Evolutionary conservation across 2,888 invertebrate genomes (phyloP), one percentile per base, ranked within the genome.

Genomic region (Helicoverpa assulta): DNA sequence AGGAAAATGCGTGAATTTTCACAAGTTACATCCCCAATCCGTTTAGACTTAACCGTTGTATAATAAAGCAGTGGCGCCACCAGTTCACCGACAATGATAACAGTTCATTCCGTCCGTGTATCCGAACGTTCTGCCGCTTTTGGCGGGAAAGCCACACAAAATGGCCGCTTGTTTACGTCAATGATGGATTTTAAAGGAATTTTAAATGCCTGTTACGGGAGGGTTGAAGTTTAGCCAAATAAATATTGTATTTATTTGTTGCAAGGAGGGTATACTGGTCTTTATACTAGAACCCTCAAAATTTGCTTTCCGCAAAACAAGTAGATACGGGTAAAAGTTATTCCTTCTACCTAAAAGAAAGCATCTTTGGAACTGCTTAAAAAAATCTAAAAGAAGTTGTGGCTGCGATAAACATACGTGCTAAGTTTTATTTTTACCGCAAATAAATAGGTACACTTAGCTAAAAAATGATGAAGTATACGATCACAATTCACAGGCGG

Each of bases 71-170:
- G 89, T 65, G 62, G 82, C 81, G 84, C 81, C 84, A 86, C 85
- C 84, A 82, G 86, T 85, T 86, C 80, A 82, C 89, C 86, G 84
- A 86, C 91, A 89, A 92, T 92, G 89, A 92, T 91, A 86, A 92
- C 92, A 89, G 92, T 92, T 94, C 93, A 94, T 94, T 89, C 92
- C 84, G 74, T 70, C 78, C 78, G 78, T 78, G 81, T 78, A 82
- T 82, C 85, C 80, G 79, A 85, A 88, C 85, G 80, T 81, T 83
- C 90, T 90, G 90, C 91, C 90, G 89, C 90, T 92, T 93, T 90
- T 87, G 88, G 91, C 90, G 91, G 88, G 89, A 89, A 89, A 85
- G 77, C 79, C 70, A 74, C 76, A 74, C 85, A 83, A 88, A 88
- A 90, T 90, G 87, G 90, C 85, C 60, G 78, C 55, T 89, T 87